These are phyloP conservation scores for Drosophila kurseongensis DNA, from an alignment of 1,140 invertebrate genomes.

Conservation along the genomic window DNA sequence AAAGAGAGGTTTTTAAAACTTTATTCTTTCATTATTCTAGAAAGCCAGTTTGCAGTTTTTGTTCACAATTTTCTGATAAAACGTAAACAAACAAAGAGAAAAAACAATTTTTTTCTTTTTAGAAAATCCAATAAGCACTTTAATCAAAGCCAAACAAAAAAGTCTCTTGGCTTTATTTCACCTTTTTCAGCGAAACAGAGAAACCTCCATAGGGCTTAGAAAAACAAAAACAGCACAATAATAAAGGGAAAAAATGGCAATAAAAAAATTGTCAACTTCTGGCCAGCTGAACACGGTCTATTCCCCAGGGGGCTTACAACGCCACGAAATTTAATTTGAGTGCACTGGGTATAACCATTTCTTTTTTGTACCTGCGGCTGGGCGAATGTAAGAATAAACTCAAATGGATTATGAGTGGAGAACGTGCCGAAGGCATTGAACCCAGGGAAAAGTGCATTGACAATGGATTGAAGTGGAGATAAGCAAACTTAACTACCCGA, in stretches of 20 bases:
- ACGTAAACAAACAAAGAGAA: slow-evolving; percentile 7
- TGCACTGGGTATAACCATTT: slow-evolving; percentile 20
- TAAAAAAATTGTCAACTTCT: slow-evolving; percentile 32
- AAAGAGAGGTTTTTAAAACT: neutral
- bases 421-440: slow-evolving; percentile 30
- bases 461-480: neutral
- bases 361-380: slow-evolving; percentile 27
- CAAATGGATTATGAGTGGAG: slow-evolving; percentile 27
- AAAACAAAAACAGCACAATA: slow-evolving; percentile 11
- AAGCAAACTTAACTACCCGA: neutral
- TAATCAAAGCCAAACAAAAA: slow-evolving; percentile 52
- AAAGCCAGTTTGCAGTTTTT: neutral
- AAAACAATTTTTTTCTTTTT: slow-evolving; percentile 12
- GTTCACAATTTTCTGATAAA: neutral
- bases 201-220: slow-evolving; percentile 22
- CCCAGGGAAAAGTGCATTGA: slow-evolving; percentile 4
- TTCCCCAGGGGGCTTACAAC: slow-evolving; percentile 37
- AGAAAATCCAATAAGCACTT: slow-evolving; percentile 68
- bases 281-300: slow-evolving; percentile 38
- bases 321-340: slow-evolving; percentile 48
- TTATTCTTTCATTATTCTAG: neutral
- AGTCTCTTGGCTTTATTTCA: slow-evolving; percentile 46
- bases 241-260: slow-evolving; percentile 25
- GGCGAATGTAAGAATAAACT: slow-evolving; percentile 23
- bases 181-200: slow-evolving; percentile 34